These are phyloP conservation scores for Monochamus alternatus DNA, from an alignment of 2,888 invertebrate genomes.

Conservation along the genomic window DNA sequence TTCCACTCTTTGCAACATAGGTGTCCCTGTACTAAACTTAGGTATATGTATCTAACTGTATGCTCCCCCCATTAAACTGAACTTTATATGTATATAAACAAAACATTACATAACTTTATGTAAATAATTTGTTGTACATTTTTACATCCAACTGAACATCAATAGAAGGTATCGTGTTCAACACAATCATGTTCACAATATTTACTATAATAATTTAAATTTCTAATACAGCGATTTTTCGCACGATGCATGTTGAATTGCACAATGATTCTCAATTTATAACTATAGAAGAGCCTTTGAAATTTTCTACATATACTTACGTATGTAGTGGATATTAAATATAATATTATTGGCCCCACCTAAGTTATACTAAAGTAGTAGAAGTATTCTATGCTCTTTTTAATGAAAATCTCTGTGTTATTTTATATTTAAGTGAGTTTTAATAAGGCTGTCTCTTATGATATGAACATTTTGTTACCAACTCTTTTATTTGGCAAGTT, in stretches of 20 bases:
- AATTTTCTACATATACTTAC: no score
- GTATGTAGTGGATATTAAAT: no score
- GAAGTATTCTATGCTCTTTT: no score
- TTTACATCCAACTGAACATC: constrained; percentile 32
- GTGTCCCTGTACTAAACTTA: constrained; percentile 30
- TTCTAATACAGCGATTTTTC: constrained; percentile 28
- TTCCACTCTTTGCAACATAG: no score
- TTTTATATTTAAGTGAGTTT: no score
- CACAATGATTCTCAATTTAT: constrained; percentile 13
- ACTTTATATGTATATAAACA: constrained; percentile 48
- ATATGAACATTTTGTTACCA: no score
- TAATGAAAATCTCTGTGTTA: no score
- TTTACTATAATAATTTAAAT: constrained; percentile 38
- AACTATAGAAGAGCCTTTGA: no score
- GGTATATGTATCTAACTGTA: constrained; percentile 43
- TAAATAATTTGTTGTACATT: constrained; percentile 48
- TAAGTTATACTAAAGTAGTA: no score
- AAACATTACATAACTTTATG: constrained; percentile 49
- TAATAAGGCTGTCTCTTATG: no score
- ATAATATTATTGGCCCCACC: no score
- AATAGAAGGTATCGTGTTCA: constrained; percentile 24
- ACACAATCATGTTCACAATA: constrained; percentile 31
- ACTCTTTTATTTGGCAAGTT: no score
- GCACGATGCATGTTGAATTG: constrained; percentile 18
- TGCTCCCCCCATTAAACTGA: constrained; percentile 43